Base-by-base conservation (phyloP, 2,113 vertebrate genomes). In the Ia io region DNA sequence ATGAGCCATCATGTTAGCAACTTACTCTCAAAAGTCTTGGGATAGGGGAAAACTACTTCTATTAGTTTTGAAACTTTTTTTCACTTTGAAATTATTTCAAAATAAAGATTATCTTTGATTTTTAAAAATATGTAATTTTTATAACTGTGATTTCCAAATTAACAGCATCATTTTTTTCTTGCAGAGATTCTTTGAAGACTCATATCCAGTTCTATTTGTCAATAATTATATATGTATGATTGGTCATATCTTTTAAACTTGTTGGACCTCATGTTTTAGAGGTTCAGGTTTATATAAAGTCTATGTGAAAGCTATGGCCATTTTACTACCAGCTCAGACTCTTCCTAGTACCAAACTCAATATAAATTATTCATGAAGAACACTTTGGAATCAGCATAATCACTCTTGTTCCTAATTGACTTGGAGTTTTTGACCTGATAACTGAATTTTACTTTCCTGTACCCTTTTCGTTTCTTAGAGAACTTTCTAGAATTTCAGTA, bases 331-430 rank as follows among this genome's bases (percentile, higher is more conserved):
- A 93, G 37, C 94, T 94, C 32, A 86, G 61, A 13, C 25, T 88
- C 35, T 69, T 74, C 8, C 9, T 65, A 49, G 18, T 20, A 42
- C 14, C 42, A 23, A 85, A 87, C 14, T 65, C 16, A 70, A 1
- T 65, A 10, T 53, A 22, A 85, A 84, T 93, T 91, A 86, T 37
- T 96, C 2, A 40, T 79, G 78, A 93, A 63, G 40, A 80, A 84
- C 9, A 37, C 49, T 93, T 93, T 32, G 6, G 18, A 53, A 76
- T 93, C 22, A 76, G 25, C 18, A 77, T 22, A 47, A 56, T 53
- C 14, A 53, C 9, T 85, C 7, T 51, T 93, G 32, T 51, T 96
- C 6, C 9, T 37, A 37, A 79, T 20, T 83, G 84, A 84, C 42
- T 84, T 87, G 37, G 23, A 69, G 25, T 79, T 86, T 95, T 67